phyloP scores from a whole-genome alignment of 2,797 vertebrate genomes.

The Peromyscus melanophrys region DNA sequence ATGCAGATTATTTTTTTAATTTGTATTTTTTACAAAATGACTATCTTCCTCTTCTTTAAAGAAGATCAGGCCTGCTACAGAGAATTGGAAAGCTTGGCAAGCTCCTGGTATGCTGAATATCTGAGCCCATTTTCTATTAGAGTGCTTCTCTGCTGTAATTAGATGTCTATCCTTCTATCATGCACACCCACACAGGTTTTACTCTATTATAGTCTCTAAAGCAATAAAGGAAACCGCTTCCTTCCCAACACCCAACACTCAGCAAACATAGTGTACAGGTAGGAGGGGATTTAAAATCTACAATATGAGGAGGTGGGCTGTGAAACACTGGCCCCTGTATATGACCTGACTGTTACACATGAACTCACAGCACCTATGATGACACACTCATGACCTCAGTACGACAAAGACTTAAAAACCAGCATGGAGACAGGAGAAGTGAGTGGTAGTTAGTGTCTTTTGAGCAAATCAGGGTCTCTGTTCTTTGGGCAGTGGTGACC shows the following conservation, averaged over 20 bases:
- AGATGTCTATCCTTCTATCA: background rate
- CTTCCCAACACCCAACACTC: background rate
- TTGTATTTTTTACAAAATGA: background rate
- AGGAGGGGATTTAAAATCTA: background rate
- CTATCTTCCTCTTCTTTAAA: conserved; percentile 1
- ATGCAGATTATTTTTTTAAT: background rate
- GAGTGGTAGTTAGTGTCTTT: background rate
- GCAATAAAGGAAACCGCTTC: background rate
- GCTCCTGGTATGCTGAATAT: background rate
- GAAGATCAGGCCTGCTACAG: background rate
- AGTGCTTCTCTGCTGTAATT: background rate
- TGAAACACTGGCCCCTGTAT: background rate
- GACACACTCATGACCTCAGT: no score
- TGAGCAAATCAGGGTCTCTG: background rate
- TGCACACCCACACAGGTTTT: background rate
- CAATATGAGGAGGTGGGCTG: background rate
- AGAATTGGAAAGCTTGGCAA: background rate
- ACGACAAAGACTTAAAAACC: background rate
- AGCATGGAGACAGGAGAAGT: background rate
- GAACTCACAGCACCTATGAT: background rate
- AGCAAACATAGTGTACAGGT: background rate
- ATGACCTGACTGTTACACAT: background rate
- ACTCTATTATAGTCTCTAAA: background rate
- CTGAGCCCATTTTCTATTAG: background rate
- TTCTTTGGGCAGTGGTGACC: background rate